Conservation (phyloP, 2,113 vertebrate species). For the Salminus brasiliensis region DNA sequence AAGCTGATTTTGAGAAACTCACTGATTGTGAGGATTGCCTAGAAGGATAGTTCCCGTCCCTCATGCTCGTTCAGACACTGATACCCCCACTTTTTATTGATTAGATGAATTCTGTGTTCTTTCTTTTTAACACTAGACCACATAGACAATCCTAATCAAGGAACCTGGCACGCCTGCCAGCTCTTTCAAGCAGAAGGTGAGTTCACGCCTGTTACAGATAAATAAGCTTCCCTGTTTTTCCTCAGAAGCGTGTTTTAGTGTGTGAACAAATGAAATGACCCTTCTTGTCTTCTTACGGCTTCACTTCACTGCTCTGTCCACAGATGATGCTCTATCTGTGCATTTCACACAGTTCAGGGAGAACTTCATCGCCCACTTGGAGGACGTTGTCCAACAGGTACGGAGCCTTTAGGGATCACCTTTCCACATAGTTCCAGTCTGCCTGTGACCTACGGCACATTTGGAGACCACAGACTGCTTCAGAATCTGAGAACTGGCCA, state of each 20-base stretch:
- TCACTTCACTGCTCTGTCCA: background rate
- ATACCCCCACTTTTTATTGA: too few species aligned
- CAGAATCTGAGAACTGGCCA: background rate
- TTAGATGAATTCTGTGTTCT: too few species aligned
- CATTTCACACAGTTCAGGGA: conserved; percentile 71
- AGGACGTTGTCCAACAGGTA: conserved; percentile 68
- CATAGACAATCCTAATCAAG: conserved; percentile 78
- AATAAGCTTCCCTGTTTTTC: background rate
- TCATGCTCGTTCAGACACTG: too few species aligned
- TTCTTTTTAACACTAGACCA: conserved; percentile 71
- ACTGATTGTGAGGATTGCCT: too few species aligned
- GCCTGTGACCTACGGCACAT: background rate
- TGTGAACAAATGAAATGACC: too few species aligned
- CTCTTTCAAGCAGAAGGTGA: conserved; percentile 81
- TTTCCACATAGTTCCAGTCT: background rate
- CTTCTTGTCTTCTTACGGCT: too few species aligned
- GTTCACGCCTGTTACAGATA: background rate
- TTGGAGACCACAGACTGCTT: background rate
- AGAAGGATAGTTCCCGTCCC: too few species aligned
- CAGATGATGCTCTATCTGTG: conserved; percentile 67
- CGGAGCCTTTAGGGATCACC: background rate
- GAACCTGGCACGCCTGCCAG: conserved; percentile 83
- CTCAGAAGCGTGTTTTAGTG: background rate
- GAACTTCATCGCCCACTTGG: conserved; percentile 71
- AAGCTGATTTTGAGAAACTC: too few species aligned